Evolutionary conservation across 2,888 invertebrate species (phyloP), one percentile per base, ranked within the genome.

Genomic region (Stramonita haemastoma): DNA sequence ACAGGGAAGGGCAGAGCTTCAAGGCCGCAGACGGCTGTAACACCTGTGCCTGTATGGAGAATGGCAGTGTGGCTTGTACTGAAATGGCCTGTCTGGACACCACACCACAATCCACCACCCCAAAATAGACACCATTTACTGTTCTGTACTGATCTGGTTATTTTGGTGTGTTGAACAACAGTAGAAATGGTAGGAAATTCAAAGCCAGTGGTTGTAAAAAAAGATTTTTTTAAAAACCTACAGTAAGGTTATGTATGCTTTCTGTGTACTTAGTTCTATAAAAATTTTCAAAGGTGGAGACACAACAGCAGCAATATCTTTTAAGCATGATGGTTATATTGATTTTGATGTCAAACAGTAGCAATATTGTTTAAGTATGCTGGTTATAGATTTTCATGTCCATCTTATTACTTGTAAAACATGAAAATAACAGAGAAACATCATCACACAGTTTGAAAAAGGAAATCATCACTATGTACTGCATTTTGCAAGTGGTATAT

Each of bases 21-120:
- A 79, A 86, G 60, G 86, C 86, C 0, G 56, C 87, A 5, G 89
- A 89, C 46, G 89, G 87, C 17, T 89, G 89, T 81, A 89, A 89
- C 87, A 89, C 89, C 66, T 89, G 89, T 46, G 29, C 22, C 22
- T 89, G 89, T 57, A 22, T 8, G 19, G 34, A 60, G 11, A 66
- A 81, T 36, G 86, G 86, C 15, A 22, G 36, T 8, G 36, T 87
- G 15, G 22, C 66, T 26, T 89, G 89, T 32, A 89, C 89, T 4
- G 60, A 81, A 4, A 89, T 86, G 89, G 89, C 81, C 36, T 83
- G 81, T 36, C 26, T 15, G 5, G 5, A 29, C 22, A 29, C 79
- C 34, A 29, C 73, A n/a, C 29, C 26, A 32, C 17, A 15, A 17
- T 32, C 29, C 32, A 17, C 17, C 17, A 34, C 19, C 17, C 1